Base-by-base conservation (phyloP, 2,113 vertebrate species). In the Lasiurus borealis region DNA sequence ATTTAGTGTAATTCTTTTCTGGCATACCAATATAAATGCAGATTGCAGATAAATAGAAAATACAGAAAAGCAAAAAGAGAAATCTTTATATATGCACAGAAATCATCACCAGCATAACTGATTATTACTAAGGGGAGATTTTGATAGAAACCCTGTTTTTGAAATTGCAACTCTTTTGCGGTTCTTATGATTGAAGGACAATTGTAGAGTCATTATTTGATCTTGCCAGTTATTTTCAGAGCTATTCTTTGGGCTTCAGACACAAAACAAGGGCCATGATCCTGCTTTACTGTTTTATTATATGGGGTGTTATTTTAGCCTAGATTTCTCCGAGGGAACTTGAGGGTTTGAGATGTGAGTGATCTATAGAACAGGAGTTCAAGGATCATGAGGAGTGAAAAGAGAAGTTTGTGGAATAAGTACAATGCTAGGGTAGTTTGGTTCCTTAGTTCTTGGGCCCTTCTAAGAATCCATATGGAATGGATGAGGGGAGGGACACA, bases 21-120 rank as follows among this genome's bases (percentile, higher is more conserved):
- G 34, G 15, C 46, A n/a, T 62, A 62, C 36, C n/a, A 52, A 16
- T 88, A 71, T 71, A 52, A 69, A 83, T 88, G 15, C 8, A 40
- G 71, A 46, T 44, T 92, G 27, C 29, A 85, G 85, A 85, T 48
- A 64, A 54, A 89, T 52, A 73, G 52, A 85, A 78, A 92, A 62
- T 89, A 46, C 19, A 85, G 23, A 85, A 10, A 27, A 78, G 12
- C 72, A 34, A 59, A 72, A 46, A 46, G 34, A 62, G 18, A 88
- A 85, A 62, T 89, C 8, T 72, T 75, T 75, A 76, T 23, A 54
- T 88, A 66, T 64, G 23, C 8, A 71, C 29, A 62, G 62, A 40
- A 88, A 84, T 77, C 50, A 27, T 62, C 40, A 34, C 34, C 62
- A 75, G 62, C 75, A 40, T 81, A 75, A 68, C 54, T 73, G 46